Conservation (phyloP, 2,888 invertebrate genomes). For the Drosophila prostipennis region DNA sequence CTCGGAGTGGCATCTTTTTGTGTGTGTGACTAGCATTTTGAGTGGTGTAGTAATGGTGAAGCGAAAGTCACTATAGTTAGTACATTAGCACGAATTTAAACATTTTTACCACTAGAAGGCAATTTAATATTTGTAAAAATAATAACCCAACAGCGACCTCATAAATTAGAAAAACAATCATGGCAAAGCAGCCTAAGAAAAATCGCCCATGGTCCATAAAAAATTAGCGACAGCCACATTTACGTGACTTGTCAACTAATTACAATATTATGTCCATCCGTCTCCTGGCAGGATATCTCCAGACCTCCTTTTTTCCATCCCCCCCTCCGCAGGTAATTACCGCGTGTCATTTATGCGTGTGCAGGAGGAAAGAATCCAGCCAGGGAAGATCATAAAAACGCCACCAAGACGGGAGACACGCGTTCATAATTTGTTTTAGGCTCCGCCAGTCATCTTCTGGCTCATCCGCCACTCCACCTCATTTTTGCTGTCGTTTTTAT, state of each 20-base stretch:
- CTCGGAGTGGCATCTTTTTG: conserved; percentile 4
- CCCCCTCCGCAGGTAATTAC: conserved; percentile 64
- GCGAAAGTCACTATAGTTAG: no score
- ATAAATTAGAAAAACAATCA: conserved; percentile 26
- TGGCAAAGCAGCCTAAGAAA: conserved; percentile 5
- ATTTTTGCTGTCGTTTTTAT: conserved; percentile 59
- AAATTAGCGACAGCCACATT: conserved; percentile 55
- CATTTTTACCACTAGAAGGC: no score
- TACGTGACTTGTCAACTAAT: conserved; percentile 82
- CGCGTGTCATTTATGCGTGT: conserved; percentile 71
- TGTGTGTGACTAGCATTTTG: conserved; percentile 67
- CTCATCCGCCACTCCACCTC: conserved; percentile 6
- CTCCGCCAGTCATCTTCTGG: conserved; percentile 28
- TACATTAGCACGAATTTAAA: no score
- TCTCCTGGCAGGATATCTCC: conserved; percentile 33
- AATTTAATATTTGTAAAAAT: no score
- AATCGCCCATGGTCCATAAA: conserved; percentile 15
- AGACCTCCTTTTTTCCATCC: not conserved
- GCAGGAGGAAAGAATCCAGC: conserved; percentile 9
- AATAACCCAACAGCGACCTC: not conserved
- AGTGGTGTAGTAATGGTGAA: conserved; percentile 38
- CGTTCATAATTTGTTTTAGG: conserved; percentile 72
- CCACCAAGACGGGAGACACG: conserved; percentile 61
- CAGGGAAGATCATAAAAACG: conserved; percentile 70
- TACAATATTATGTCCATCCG: conserved; percentile 73